These are phyloP conservation scores for Drosophila stalkeri DNA, from an alignment of 2,888 invertebrate genomes.

Conservation along the genomic window DNA sequence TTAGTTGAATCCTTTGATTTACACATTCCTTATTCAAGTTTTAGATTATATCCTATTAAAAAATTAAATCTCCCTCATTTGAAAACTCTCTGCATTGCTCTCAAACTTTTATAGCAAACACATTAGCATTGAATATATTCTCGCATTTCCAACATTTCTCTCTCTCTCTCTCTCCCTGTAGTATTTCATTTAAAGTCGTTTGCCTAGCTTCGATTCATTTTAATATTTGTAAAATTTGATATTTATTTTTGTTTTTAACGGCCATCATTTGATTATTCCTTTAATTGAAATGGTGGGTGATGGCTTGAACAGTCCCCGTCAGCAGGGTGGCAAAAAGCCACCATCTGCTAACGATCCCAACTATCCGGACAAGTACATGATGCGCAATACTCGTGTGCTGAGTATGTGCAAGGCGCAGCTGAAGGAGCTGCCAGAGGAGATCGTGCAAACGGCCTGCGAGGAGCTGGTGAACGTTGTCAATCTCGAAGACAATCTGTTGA, in stretches of 20 bases:
- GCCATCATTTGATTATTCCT: not conserved
- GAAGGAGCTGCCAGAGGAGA: constrained; percentile 36
- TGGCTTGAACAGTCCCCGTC: constrained; percentile 63
- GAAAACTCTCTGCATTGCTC: too few species aligned
- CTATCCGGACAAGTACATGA: constrained; percentile 62
- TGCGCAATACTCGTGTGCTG: constrained; percentile 56
- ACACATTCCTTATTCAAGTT: too few species aligned
- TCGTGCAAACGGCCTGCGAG: constrained; percentile 49
- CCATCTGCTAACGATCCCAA: not conserved
- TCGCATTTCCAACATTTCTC: not conserved
- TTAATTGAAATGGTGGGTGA: constrained; percentile 52
- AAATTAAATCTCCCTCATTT: too few species aligned
- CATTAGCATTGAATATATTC: not conserved
- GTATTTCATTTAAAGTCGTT: constrained; percentile 13
- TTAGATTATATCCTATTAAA: too few species aligned
- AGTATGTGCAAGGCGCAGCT: constrained; percentile 24
- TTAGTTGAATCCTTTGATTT: too few species aligned
- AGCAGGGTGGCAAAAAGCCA: constrained; percentile 44
- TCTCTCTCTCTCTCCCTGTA: not conserved
- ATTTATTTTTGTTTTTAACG: not conserved
- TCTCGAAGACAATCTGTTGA: constrained; percentile 48
- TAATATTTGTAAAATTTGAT: not conserved
- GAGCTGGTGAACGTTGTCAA: constrained; percentile 58
- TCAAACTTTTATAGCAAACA: not conserved
- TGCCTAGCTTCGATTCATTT: not conserved